Evolutionary conservation across 2,888 invertebrate genomes (phyloP), one percentile per base, ranked within the genome.

Genomic region (Cryptus armator): DNA sequence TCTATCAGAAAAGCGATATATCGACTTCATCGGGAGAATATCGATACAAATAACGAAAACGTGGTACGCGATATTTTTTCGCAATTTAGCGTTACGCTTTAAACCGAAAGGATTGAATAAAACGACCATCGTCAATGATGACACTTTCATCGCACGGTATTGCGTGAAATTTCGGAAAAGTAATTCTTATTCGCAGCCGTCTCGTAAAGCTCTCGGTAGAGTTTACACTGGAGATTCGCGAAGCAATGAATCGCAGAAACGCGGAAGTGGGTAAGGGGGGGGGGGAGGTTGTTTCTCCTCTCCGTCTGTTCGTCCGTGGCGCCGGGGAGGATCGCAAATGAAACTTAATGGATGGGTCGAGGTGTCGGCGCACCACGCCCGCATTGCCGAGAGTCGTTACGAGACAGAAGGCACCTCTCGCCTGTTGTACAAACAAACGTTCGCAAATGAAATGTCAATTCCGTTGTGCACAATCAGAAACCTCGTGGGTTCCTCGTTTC

Each of bases 371-470:
- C 19, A 19, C 68, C 32, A 14, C 71, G 44, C 29, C 62, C 44
- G 66, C 46, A 44, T 44, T 16, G 48, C 9, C 37, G 56, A 68
- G 16, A 77, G 76, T 56, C 67, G 67, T 16, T 44, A 59, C 9
- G 56, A 44, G 59, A 71, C 68, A 79, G 53, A 64, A 48, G 53
- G 51, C 66, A 6, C 48, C 68, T 6, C 71, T 16, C 37, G 32
- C 53, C 56, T 71, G 56, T 71, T 53, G 29, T 76, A 59, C 85
- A 87, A 87, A 87, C 85, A 83, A 87, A 87, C 82, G 72, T 43
- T 83, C 80, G 81, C 86, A 89, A 89, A 89, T 89, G 87, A 89
- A 90, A 89, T 83, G 88, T 89, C 89, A 88, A 88, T 89, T 87
- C 86, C 84, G 68, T 64, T 75, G 78, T 68, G 83, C 80, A 87